Conservation (phyloP, 2,888 invertebrate species). For the Notodonta dromedarius region DNA sequence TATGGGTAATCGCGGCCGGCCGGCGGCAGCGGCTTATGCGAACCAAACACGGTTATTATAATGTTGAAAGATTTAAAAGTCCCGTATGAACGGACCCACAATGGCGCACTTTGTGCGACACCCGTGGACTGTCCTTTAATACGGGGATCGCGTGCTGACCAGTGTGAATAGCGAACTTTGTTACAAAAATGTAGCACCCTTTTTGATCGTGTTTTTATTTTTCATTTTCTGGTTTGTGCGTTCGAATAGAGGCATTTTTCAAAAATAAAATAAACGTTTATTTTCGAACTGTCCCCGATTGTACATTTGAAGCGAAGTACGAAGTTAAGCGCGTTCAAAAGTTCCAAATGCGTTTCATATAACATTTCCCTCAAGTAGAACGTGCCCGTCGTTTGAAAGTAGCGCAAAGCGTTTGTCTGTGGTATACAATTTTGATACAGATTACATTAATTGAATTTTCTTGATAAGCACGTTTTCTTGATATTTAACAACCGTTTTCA, state of each 20-base stretch:
- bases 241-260: conserved; percentile 6
- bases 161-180: conserved; percentile 47
- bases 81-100: conserved; percentile 16
- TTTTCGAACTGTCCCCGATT: neutral
- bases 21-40: conserved; percentile 12
- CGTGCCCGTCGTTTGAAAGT: neutral
- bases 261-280: neutral
- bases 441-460: too few species aligned
- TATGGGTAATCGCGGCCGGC: conserved; percentile 10
- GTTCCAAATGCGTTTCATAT: neutral
- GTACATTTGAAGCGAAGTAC: neutral
- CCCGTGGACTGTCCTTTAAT: conserved; percentile 42
- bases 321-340: neutral
- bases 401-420: too few species aligned
- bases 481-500: too few species aligned
- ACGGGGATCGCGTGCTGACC: conserved; percentile 50
- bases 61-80: conserved; percentile 27
- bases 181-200: conserved; percentile 34
- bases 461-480: too few species aligned
- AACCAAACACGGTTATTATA: conserved; percentile 29
- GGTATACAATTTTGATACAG: too few species aligned
- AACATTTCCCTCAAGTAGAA: neutral
- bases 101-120: conserved; percentile 21
- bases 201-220: conserved; percentile 20
- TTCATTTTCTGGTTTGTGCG: conserved; percentile 17